Evolutionary conservation across 2,888 invertebrate genomes (phyloP).

Genomic region (Chaetogeoica ovagalla): DNA sequence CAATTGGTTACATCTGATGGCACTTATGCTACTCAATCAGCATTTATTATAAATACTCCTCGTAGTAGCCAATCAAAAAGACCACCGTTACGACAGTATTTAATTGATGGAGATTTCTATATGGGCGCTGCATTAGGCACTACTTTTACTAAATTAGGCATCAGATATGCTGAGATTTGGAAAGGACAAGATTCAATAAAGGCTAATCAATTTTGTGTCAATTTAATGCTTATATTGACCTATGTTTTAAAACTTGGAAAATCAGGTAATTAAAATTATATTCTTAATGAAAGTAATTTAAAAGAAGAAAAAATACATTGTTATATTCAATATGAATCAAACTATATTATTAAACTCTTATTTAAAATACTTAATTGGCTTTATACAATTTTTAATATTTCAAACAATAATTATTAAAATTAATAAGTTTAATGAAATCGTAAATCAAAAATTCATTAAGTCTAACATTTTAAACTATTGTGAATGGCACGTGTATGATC

Average conservation of each 20-base stretch:
- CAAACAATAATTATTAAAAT: too few relatives aligned
- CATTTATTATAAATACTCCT: constrained; percentile 74
- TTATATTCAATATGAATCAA: neutral
- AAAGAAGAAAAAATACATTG: neutral
- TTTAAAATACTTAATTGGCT: too few relatives aligned
- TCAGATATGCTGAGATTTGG: constrained; percentile 67
- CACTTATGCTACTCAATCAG: constrained; percentile 97
- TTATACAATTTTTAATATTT: too few relatives aligned
- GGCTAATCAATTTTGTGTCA: constrained; percentile 70
- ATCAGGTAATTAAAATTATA: constrained; percentile 63
- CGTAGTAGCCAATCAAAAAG: constrained; percentile 58
- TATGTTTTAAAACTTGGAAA: constrained; percentile 84
- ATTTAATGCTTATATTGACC: constrained; percentile 86
- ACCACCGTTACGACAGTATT: constrained; percentile 81
- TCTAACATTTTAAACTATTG: too few relatives aligned
- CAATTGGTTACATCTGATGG: constrained; percentile 94
- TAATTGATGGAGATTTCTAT: constrained; percentile 95
- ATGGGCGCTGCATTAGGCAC: constrained; percentile 90
- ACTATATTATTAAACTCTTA: too few relatives aligned
- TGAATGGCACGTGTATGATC: too few relatives aligned
- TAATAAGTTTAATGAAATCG: too few relatives aligned
- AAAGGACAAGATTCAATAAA: constrained; percentile 58
- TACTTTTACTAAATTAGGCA: constrained; percentile 85
- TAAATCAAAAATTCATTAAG: too few relatives aligned
- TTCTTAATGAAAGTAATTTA: neutral